These are phyloP conservation scores for Hiodon alosoides DNA, from an alignment of 2,113 vertebrate species.

Conservation along the genomic window DNA sequence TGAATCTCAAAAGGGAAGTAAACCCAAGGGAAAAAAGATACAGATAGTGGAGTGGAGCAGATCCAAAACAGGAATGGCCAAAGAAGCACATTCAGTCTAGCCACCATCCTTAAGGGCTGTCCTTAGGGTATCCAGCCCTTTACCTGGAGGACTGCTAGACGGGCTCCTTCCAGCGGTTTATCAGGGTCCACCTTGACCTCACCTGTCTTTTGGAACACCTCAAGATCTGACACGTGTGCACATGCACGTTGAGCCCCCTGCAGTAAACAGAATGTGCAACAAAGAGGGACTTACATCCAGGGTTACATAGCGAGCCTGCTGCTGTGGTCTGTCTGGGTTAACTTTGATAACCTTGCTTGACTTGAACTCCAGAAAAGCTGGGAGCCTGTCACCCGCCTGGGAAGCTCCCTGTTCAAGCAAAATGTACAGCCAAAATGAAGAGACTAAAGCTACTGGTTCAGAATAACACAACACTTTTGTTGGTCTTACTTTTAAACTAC, in stretches of 20 bases:
- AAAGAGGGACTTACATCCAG: slow-evolving; percentile 73
- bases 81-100: not conserved
- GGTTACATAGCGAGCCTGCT: slow-evolving; percentile 68
- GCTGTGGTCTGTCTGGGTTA: slow-evolving; percentile 84
- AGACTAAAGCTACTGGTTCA: not conserved
- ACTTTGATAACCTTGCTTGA: slow-evolving; percentile 74
- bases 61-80: no score
- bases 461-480: slow-evolving; percentile 23
- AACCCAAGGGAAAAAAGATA: no score
- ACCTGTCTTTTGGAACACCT: slow-evolving; percentile 58
- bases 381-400: slow-evolving; percentile 60
- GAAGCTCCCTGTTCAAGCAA: slow-evolving; percentile 63
- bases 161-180: slow-evolving; percentile 85
- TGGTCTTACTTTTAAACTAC: not conserved
- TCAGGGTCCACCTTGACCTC: slow-evolving; percentile 95
- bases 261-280: slow-evolving; percentile 17
- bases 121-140: not conserved
- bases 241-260: slow-evolving; percentile 76
- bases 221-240: slow-evolving; percentile 60
- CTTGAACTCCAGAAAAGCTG: slow-evolving; percentile 64
- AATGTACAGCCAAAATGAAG: slow-evolving; percentile 17
- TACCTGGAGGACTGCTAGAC: slow-evolving; percentile 83
- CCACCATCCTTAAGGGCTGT: not conserved
- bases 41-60: no score
- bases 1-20: no score